These are phyloP conservation scores for Tachysurus vachellii DNA, from an alignment of 2,113 vertebrate species.

Conservation along the genomic window DNA sequence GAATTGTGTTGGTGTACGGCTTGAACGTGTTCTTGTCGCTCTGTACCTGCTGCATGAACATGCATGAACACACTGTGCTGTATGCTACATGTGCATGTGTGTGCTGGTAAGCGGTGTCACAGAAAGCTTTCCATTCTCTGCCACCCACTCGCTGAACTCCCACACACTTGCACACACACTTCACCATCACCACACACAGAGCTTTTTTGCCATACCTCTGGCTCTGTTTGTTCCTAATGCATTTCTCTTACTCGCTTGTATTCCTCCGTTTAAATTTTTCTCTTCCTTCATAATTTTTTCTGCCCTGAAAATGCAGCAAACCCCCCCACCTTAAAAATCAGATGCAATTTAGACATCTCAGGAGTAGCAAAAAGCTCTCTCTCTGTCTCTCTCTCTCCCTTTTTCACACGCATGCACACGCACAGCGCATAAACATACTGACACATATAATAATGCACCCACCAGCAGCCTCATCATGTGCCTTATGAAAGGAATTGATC, in stretches of 20 bases:
- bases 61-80: conserved; percentile 33
- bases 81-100: conserved; percentile 55
- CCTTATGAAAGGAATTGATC: conserved; percentile 56
- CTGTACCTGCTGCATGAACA: conserved; percentile 32
- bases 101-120: conserved; percentile 74
- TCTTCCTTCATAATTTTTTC: conserved; percentile 24
- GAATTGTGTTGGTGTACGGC: background rate
- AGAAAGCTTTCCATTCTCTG: conserved; percentile 77
- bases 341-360: conserved; percentile 25
- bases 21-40: conserved; percentile 37
- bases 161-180: conserved; percentile 65
- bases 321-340: conserved; percentile 4
- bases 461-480: conserved; percentile 44
- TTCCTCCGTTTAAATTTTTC: background rate
- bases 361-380: conserved; percentile 36
- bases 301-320: conserved; percentile 14
- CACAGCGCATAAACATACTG: conserved; percentile 50
- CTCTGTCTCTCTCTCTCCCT: conserved; percentile 49
- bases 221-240: conserved; percentile 72
- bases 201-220: conserved; percentile 76
- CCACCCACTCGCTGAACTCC: conserved; percentile 77
- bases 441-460: conserved; percentile 49
- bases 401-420: conserved; percentile 56
- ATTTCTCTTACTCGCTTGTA: conserved; percentile 61
- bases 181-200: conserved; percentile 69